Percentiles rank a stretch among this genome's conserved stretches.
These are phyloP conservation scores for Ctenomys sociabilis DNA, from an alignment of 2,113 vertebrate genomes.

Conservation along the genomic window DNA sequence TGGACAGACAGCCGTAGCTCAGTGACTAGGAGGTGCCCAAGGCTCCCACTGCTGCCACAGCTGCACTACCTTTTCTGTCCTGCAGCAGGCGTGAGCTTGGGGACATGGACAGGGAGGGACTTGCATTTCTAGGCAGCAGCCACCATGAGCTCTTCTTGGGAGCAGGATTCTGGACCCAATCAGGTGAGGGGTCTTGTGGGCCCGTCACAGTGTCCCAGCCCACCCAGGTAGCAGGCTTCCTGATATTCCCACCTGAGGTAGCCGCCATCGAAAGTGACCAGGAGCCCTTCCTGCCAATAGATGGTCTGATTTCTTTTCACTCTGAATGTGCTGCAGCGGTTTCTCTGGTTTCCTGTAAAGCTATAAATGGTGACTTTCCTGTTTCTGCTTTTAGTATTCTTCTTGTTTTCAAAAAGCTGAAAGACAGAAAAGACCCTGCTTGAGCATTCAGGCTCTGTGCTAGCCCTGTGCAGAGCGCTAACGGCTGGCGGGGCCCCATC, in stretches of 20 bases:
- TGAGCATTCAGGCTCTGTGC: neutral
- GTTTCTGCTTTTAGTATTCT: slow-evolving; percentile 85
- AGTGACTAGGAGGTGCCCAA: neutral
- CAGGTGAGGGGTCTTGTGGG: rapidly evolving
- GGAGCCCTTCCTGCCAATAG: slow-evolving; percentile 92
- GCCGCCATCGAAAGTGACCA: slow-evolving; percentile 95
- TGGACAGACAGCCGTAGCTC: no score
- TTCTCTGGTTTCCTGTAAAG: slow-evolving; percentile 93
- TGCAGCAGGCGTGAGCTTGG: neutral
- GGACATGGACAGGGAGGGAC: neutral
- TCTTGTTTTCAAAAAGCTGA: slow-evolving; percentile 94
- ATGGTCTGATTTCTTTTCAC: slow-evolving; percentile 92
- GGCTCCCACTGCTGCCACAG: neutral
- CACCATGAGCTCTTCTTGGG: rapidly evolving
- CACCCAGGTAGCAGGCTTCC: rapidly evolving
- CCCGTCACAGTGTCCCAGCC: rapidly evolving
- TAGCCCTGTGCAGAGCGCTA: neutral
- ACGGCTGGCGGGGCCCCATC: neutral
- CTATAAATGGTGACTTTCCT: slow-evolving; percentile 93
- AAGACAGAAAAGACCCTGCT: slow-evolving; percentile 63
- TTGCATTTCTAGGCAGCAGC: neutral
- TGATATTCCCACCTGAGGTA: slow-evolving; percentile 92
- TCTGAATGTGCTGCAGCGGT: slow-evolving; percentile 96
- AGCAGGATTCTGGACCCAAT: neutral
- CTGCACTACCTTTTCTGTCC: neutral